Evolutionary conservation across 2,797 vertebrate genomes (phyloP), one percentile per base, ranked within the genome.

Genomic region (Leucoraja ocellata): DNA sequence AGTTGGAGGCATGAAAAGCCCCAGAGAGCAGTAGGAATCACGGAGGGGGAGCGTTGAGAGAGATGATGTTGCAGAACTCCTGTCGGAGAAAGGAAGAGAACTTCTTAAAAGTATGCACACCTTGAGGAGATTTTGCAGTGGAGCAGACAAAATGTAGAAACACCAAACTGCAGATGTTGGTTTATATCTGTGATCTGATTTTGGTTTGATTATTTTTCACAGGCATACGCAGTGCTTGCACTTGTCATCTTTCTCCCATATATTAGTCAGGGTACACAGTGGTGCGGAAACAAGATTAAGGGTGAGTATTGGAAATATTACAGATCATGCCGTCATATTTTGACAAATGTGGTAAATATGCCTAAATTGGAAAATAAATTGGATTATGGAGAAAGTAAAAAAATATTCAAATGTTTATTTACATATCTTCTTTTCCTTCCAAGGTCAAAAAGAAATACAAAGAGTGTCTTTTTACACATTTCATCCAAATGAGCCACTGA

Each of bases 191-290:
- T 76, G 39, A 76, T 92, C 13, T 92, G 39, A n/a, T 14, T 28
- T 76, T 91, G 71, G 25, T 91, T 74, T 74, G 9, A 76, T 58
- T 74, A 39, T 58, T 92, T 76, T n/a, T n/a, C 90, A 0, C 95
- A 99, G 98, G 98, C 98, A 0, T 98, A 99, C 0, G 94, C 97
- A 90, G 95, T 98, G 94, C 94, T 99, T 94, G 98, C 97, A 61
- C 94, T 97, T 0, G 95, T 98, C 94, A 96, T 98, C 11, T 95
- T 98, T 97, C 96, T 98, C 94, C 98, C 98, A 0, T 97, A 98
- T 93, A 95, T 98, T 95, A 96, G 96, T 93, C 96, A 96, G 94
- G 94, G 94, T 77, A 16, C 97, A 93, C 94, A 95, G 71, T 98
- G 98, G 98, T 98, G 97, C 95, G 96, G 95, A 81, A 95, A 93